phyloP scores from a whole-genome alignment of 2,113 vertebrate species.

The Oryzias melastigma region DNA sequence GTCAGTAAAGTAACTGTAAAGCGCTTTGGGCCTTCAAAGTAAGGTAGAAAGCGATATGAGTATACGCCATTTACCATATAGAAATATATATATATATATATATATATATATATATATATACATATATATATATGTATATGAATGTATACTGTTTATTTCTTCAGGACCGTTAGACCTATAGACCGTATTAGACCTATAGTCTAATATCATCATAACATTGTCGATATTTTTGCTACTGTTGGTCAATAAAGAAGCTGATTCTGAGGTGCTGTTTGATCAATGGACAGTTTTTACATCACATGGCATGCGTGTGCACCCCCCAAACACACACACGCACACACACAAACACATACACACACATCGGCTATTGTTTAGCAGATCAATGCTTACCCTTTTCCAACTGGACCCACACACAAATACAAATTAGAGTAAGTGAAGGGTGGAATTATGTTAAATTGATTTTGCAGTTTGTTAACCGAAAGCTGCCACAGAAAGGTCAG shows the following conservation, averaged over 20 bases:
- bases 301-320: background rate
- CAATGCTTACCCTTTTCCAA: conserved; percentile 37
- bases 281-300: conserved; percentile 38
- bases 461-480: conserved; percentile 53
- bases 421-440: conserved; percentile 22
- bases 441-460: conserved; percentile 60
- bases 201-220: conserved; percentile 23
- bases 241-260: conserved; percentile 3
- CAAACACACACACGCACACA: background rate
- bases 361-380: conserved; percentile 29
- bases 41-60: no score
- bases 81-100: no score
- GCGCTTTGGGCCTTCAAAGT: no score
- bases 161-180: conserved; percentile 12
- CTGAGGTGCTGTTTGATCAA: conserved; percentile 39
- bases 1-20: no score
- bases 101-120: no score
- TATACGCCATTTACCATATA: no score
- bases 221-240: conserved; percentile 28
- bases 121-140: no score
- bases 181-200: conserved; percentile 12
- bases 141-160: conserved; percentile 1
- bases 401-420: conserved; percentile 21
- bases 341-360: conserved; percentile 11
- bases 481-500: conserved; percentile 54